Conservation (phyloP, 2,797 vertebrate species). For the Notamacropus eugenii region DNA sequence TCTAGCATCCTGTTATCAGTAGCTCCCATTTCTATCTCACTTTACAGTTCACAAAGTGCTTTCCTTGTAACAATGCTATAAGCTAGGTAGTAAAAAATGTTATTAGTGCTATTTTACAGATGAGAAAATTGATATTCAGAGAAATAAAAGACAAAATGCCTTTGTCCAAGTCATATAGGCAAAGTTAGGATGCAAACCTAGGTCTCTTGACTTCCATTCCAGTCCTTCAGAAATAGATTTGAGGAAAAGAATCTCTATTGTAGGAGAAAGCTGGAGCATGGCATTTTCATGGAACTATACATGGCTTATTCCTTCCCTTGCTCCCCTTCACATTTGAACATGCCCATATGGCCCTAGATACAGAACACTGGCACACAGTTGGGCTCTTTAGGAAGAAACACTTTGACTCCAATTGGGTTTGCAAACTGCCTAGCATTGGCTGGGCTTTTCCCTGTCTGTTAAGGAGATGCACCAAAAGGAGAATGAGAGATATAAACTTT, state of each 20-base stretch:
- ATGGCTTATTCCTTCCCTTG: background rate
- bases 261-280: background rate
- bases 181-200: background rate
- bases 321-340: background rate
- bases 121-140: background rate
- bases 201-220: background rate
- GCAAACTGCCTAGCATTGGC: background rate
- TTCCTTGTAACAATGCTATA: background rate
- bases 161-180: background rate
- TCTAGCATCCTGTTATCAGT: background rate
- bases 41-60: background rate
- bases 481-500: background rate
- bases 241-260: background rate
- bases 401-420: conserved; percentile 9
- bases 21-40: background rate
- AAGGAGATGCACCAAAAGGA: background rate
- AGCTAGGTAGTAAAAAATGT: background rate
- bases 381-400: background rate
- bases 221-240: background rate
- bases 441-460: background rate
- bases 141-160: background rate
- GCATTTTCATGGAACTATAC: background rate
- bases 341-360: background rate
- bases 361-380: conserved; percentile 37
- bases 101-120: background rate